A percentile compares a stretch with the other conserved stretches of the same genome.
phyloP scores from a whole-genome alignment of 1,140 invertebrate species.

The Scaptomyza hsui region DNA sequence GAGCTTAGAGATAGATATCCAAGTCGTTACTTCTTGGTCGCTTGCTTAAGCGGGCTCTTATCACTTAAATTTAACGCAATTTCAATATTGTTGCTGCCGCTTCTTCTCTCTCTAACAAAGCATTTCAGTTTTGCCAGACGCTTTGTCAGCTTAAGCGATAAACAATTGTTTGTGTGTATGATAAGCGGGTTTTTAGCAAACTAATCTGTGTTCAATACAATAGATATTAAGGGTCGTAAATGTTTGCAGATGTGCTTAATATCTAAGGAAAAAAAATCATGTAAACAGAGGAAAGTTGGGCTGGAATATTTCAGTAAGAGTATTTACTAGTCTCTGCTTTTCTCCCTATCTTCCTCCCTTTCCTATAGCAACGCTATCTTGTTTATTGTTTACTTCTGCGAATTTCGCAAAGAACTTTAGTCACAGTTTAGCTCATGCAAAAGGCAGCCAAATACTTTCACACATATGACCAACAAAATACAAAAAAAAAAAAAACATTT shows the following conservation, averaged over 20 bases:
- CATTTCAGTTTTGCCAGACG: not conserved
- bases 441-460: constrained; percentile 17
- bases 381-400: constrained; percentile 12
- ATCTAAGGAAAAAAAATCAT: not conserved
- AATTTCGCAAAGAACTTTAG: constrained; percentile 7
- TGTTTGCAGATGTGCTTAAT: not conserved
- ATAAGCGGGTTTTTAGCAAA: constrained; percentile 10
- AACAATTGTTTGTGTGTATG: not conserved
- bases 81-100: constrained; percentile 1
- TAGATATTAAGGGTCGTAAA: not conserved
- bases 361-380: constrained; percentile 1
- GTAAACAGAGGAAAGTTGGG: not conserved
- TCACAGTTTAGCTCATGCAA: not conserved
- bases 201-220: not conserved
- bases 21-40: not conserved
- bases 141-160: constrained; percentile 2
- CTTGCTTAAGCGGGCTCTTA: constrained; percentile 28
- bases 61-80: constrained; percentile 11
- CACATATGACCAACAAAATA: constrained; percentile 20
- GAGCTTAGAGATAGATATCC: not conserved
- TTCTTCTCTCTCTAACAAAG: not conserved
- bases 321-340: not conserved
- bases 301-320: not conserved
- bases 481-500: constrained; percentile 19
- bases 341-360: not conserved